These are phyloP conservation scores for Trachemys scripta DNA, from an alignment of 2,113 vertebrate species.

Conservation along the genomic window DNA sequence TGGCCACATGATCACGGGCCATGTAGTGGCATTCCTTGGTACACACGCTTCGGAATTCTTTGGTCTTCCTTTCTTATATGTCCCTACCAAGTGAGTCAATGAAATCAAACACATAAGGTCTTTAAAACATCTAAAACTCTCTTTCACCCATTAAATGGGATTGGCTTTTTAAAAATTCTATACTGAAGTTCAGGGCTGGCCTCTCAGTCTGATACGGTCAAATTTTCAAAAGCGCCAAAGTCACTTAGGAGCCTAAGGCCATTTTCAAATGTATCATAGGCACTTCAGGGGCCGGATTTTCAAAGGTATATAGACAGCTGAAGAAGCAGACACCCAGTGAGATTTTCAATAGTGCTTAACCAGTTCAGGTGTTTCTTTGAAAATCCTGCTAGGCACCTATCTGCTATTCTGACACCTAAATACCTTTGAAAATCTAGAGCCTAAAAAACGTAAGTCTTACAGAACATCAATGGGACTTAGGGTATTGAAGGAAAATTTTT, in stretches of 20 bases:
- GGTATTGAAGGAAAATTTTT: background rate
- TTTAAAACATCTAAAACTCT: background rate
- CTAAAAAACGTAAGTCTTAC: background rate
- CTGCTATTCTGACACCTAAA: background rate
- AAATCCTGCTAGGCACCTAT: background rate
- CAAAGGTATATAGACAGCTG: background rate
- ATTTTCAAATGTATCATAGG: background rate
- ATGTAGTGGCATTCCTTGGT: background rate
- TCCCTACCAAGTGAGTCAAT: background rate
- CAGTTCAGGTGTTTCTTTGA: background rate
- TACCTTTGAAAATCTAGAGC: background rate
- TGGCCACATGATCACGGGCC: background rate
- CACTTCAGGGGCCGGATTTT: background rate
- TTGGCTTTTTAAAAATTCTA: background rate
- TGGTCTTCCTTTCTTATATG: background rate
- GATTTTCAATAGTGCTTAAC: background rate
- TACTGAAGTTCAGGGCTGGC: background rate
- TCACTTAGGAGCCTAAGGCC: background rate
- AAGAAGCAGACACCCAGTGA: background rate
- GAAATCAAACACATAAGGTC: background rate
- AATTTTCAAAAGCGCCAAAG: background rate
- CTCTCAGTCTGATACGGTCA: background rate
- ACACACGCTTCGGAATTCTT: background rate
- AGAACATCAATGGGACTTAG: background rate
- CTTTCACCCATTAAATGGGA: background rate